Evolutionary conservation across 1,140 invertebrate species (phyloP), one percentile per base, ranked within the genome.

Genomic region (Aphidius gifuensis): DNA sequence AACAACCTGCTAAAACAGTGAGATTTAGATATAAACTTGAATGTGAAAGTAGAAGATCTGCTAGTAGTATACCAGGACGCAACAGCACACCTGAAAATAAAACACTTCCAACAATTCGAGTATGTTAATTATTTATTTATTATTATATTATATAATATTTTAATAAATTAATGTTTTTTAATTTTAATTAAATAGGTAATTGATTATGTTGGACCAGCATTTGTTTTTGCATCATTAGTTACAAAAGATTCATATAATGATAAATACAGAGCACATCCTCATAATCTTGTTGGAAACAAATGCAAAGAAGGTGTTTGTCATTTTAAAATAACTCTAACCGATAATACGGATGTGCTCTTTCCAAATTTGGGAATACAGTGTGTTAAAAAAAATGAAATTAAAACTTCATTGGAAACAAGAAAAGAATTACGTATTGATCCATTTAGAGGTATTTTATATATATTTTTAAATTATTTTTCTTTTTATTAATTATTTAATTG

Each of bases 351-450:
- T 5, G 87, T 88, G 11, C 85, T 87, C 43, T 98, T 98, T 74
- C 90, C 90, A 54, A 96, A 96, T 82, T 84, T 98, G 65, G 96
- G 96, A 7, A 97, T 98, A 68, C 96, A 98, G 72, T 98, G 96
- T 82, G 94, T 97, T 2, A 98, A 98, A 80, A 92, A 93, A 68
- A 93, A 93, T 74, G 95, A 98, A 73, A 93, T 98, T 46, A 91
- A 94, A 67, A 88, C 90, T 11, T 90, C 93, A 7, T 83, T 98
- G 1, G 86, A 85, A 70, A 79, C 88, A 7, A 83, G 96, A 61
- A 91, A 97, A 79, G 86, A 90, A 71, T 90, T 95, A 47, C 83
- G 91, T 62, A 94, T 98, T 1, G 95, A 98, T 84, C 96, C 96
- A 1, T 98, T 92, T 80, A 87, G 88, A 82, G 94, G 96, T 98